Conservation (phyloP, 2,888 invertebrate species). For the Uloborus plumipes region DNA sequence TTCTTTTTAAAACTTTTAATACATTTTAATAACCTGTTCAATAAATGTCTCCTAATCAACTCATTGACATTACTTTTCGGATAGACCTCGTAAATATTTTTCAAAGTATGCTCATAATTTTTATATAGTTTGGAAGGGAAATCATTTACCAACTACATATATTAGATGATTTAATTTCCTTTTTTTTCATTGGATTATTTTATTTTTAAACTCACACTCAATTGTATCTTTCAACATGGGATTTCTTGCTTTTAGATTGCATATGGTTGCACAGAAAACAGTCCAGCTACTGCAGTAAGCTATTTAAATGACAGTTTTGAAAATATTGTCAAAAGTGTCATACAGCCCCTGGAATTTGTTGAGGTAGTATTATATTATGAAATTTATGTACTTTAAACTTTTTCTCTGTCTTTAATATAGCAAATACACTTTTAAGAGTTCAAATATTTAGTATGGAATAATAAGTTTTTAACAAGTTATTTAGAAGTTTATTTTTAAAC, state of each 20-base stretch:
- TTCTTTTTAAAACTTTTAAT: no score
- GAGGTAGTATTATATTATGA: constrained; percentile 21
- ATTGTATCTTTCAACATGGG: neutral
- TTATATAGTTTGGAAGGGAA: no score
- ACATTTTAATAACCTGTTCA: no score
- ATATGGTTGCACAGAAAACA: constrained; percentile 77
- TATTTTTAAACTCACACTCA: neutral
- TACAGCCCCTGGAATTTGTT: constrained; percentile 34
- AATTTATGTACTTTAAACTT: neutral
- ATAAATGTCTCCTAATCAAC: no score
- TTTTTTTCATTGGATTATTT: neutral
- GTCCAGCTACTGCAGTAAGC: constrained; percentile 75
- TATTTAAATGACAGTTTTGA: constrained; percentile 73
- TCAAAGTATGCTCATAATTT: no score
- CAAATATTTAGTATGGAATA: no score
- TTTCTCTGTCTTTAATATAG: no score
- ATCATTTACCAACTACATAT: no score
- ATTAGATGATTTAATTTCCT: neutral
- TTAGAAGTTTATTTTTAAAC: neutral
- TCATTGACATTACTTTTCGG: no score
- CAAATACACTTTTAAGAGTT: no score
- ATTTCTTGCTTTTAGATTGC: constrained; percentile 71
- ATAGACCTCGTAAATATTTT: no score
- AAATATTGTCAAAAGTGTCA: constrained; percentile 68
- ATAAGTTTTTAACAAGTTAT: no score